Percentiles rank a stretch among this genome's conserved stretches.
phyloP scores from a whole-genome alignment of 2,888 invertebrate genomes.

The Colostygia pectinataria region DNA sequence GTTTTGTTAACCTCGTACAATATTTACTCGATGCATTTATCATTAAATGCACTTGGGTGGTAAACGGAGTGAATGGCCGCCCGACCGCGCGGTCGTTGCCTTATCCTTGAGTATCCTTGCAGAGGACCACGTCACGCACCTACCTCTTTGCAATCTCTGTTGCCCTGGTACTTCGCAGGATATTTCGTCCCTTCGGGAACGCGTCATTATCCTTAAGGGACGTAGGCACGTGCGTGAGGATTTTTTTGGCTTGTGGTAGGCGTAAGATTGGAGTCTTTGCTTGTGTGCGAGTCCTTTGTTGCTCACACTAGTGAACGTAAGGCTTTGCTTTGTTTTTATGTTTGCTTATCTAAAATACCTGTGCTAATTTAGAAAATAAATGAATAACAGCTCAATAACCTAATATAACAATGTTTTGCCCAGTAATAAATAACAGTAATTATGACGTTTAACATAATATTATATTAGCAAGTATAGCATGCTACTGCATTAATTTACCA shows the following conservation, averaged over 20 bases:
- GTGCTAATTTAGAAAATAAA: no score
- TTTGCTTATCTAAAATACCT: no score
- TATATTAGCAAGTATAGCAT: no score
- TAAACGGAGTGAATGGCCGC: slow-evolving; percentile 61
- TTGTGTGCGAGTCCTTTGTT: slow-evolving; percentile 25
- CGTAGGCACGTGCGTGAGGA: slow-evolving; percentile 26
- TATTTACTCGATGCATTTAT: slow-evolving; percentile 29
- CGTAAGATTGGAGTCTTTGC: slow-evolving; percentile 15
- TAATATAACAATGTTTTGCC: no score
- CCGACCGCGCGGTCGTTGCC: slow-evolving; percentile 61
- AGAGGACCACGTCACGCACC: slow-evolving; percentile 65
- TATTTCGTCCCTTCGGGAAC: slow-evolving; percentile 84
- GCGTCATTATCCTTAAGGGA: slow-evolving; percentile 66
- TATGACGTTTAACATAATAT: no score
- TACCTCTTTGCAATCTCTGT: slow-evolving; percentile 63
- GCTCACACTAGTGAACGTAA: not conserved
- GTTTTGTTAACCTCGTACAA: slow-evolving; percentile 25
- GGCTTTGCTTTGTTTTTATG: not conserved
- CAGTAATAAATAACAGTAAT: no score
- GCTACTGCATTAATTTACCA: no score
- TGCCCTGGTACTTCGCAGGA: slow-evolving; percentile 79
- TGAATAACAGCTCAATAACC: no score
- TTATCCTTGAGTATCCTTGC: slow-evolving; percentile 81
- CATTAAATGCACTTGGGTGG: slow-evolving; percentile 34
- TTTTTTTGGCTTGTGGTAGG: slow-evolving; percentile 28